Evolutionary conservation across 1,140 invertebrate genomes (phyloP).

Genomic region (Archegozetes longisetosus): DNA sequence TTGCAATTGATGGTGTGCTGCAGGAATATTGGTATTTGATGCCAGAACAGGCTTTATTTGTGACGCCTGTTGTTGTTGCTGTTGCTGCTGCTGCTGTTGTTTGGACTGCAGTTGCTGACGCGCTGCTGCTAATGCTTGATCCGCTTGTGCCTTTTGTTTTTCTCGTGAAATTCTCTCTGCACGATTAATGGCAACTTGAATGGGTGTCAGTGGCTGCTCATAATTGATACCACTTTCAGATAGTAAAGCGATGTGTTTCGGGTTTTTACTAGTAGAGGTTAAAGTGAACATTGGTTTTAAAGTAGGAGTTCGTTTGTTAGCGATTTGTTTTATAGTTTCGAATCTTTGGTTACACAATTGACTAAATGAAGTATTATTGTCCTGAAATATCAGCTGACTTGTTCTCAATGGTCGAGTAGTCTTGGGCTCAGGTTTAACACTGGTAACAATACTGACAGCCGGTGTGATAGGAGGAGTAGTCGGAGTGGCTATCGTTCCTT

Average conservation of each 20-base stretch:
- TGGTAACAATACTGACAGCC: not conserved
- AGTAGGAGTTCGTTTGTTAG: constrained; percentile 45
- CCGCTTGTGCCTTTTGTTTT: constrained; percentile 32
- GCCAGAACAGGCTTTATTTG: not conserved
- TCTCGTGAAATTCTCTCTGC: constrained; percentile 67
- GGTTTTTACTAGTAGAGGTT: constrained; percentile 34
- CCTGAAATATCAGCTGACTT: constrained; percentile 58
- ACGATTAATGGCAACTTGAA: constrained; percentile 62
- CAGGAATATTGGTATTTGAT: not conserved
- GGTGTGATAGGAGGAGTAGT: not conserved
- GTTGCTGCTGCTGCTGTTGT: constrained; percentile 17
- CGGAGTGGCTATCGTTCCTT: not conserved
- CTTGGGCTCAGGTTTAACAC: not conserved
- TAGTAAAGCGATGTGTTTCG: constrained; percentile 63
- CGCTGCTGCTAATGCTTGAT: constrained; percentile 25
- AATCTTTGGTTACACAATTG: constrained; percentile 52
- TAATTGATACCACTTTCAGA: constrained; percentile 67
- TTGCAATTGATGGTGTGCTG: not conserved
- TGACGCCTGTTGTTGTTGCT: constrained; percentile 14
- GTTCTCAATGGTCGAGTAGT: constrained; percentile 48
- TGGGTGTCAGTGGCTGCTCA: constrained; percentile 62
- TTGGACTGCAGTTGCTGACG: constrained; percentile 18
- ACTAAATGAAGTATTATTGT: constrained; percentile 61
- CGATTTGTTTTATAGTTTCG: constrained; percentile 56
- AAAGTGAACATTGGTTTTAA: constrained; percentile 47